Conservation (phyloP, 2,888 invertebrate species). For the Onchidella celtica region DNA sequence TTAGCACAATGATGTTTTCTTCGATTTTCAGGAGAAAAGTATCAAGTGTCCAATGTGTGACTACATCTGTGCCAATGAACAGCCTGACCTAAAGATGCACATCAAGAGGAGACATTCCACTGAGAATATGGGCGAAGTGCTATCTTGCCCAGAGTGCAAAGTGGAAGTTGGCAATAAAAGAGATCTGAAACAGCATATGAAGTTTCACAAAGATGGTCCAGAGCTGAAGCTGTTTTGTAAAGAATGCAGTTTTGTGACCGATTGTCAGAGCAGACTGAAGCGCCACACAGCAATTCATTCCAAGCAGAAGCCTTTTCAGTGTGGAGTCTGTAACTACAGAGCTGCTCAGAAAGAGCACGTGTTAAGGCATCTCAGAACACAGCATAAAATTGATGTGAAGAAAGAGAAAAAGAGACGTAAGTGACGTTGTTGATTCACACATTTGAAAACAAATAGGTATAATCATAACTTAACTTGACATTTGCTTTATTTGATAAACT, state of each 20-base stretch:
- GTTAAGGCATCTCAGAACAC: conserved; percentile 71
- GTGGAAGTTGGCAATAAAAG: conserved; percentile 68
- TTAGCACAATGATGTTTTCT: no score
- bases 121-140: conserved; percentile 57
- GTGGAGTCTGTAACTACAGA: conserved; percentile 74
- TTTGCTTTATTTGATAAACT: no score
- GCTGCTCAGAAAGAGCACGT: conserved; percentile 78
- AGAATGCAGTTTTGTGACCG: conserved; percentile 77
- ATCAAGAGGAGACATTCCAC: conserved; percentile 72
- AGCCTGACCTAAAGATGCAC: conserved; percentile 77
- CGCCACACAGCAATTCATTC: conserved; percentile 76
- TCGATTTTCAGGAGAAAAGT: conserved; percentile 70
- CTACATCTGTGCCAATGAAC: conserved; percentile 76
- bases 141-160: conserved; percentile 73
- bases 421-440: conserved; percentile 10
- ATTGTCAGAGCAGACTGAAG: conserved; percentile 76
- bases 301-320: conserved; percentile 74
- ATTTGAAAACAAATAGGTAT: neutral
- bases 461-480: neutral
- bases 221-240: conserved; percentile 78
- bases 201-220: conserved; percentile 75
- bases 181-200: conserved; percentile 77
- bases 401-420: conserved; percentile 44
- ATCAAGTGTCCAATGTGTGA: conserved; percentile 77
- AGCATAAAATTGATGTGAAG: conserved; percentile 71